phyloP scores from a whole-genome alignment of 1,140 invertebrate species.

The Sweltsa coloradensis region DNA sequence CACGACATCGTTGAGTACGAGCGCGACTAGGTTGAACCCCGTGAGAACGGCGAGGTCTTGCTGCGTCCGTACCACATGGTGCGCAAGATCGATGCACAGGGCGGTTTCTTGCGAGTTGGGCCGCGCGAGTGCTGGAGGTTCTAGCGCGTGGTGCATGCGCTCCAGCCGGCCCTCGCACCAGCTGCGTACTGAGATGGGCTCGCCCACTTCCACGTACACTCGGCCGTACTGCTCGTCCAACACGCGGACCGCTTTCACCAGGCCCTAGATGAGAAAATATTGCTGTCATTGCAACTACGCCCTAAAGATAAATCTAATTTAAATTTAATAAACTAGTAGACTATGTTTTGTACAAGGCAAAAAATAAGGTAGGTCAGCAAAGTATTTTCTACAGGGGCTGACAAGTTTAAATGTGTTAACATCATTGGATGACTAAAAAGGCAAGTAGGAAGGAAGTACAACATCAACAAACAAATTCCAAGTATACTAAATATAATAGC shows the following conservation, averaged over 20 bases:
- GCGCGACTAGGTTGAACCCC: conserved; percentile 60
- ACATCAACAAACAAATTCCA: no score
- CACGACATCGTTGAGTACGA: conserved; percentile 47
- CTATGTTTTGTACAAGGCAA: no score
- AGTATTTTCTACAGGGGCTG: no score
- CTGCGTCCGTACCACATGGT: conserved; percentile 44
- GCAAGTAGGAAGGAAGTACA: no score
- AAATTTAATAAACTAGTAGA: no score
- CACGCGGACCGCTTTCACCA: conserved; percentile 67
- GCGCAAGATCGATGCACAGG: conserved; percentile 41
- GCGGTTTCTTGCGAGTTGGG: conserved; percentile 39
- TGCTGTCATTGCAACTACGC: neutral
- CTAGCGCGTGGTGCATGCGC: conserved; percentile 26
- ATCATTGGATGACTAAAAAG: no score
- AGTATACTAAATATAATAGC: no score
- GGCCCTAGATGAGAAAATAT: conserved; percentile 36
- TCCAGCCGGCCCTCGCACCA: conserved; percentile 34
- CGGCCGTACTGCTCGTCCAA: conserved; percentile 70
- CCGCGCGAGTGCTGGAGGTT: conserved; percentile 36
- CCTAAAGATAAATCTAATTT: no score
- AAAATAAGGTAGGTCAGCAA: no score
- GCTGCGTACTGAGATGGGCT: conserved; percentile 58
- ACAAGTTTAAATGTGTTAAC: no score
- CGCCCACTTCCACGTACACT: conserved; percentile 69
- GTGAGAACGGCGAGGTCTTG: conserved; percentile 58